phyloP scores from a whole-genome alignment of 2,113 vertebrate species.

The Ascaphus truei region DNA sequence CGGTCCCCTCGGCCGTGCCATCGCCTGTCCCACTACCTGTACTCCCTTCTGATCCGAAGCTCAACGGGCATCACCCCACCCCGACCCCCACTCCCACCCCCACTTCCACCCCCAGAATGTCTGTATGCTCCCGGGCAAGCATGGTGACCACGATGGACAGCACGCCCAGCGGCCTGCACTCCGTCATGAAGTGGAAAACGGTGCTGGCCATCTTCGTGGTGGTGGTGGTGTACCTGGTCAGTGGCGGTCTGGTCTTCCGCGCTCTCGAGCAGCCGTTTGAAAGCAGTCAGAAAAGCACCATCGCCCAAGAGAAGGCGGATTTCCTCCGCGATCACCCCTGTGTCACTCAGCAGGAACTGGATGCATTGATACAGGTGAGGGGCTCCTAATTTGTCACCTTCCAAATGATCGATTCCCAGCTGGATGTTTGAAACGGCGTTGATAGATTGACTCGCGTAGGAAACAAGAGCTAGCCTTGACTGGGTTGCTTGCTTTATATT shows the following conservation, averaged over 20 bases:
- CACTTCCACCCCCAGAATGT: too few relatives aligned
- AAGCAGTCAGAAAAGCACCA: constrained; percentile 82
- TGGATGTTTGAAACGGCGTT: too few relatives aligned
- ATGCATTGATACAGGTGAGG: constrained; percentile 85
- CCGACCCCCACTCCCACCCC: constrained; percentile 45
- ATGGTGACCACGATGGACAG: constrained; percentile 86
- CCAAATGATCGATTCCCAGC: too few relatives aligned
- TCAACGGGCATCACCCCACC: constrained; percentile 60
- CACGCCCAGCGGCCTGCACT: constrained; percentile 69
- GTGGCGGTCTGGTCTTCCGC: constrained; percentile 82
- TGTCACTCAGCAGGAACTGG: constrained; percentile 80
- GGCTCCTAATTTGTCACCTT: too few relatives aligned
- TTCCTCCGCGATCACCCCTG: constrained; percentile 83
- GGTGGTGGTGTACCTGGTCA: constrained; percentile 87
- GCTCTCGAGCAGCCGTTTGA: constrained; percentile 90
- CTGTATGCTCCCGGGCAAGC: constrained; percentile 76
- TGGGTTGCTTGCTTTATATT: too few relatives aligned
- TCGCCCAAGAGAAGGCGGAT: constrained; percentile 80
- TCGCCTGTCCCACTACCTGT: constrained; percentile 66
- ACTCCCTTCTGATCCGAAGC: constrained; percentile 70
- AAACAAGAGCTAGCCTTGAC: too few relatives aligned
- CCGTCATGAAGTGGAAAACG: constrained; percentile 97
- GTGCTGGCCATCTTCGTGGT: constrained; percentile 90
- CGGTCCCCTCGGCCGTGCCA: constrained; percentile 79
- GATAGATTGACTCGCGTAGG: too few relatives aligned